These are phyloP conservation scores for Lysandra coridon DNA, from an alignment of 2,888 invertebrate species.

Conservation along the genomic window DNA sequence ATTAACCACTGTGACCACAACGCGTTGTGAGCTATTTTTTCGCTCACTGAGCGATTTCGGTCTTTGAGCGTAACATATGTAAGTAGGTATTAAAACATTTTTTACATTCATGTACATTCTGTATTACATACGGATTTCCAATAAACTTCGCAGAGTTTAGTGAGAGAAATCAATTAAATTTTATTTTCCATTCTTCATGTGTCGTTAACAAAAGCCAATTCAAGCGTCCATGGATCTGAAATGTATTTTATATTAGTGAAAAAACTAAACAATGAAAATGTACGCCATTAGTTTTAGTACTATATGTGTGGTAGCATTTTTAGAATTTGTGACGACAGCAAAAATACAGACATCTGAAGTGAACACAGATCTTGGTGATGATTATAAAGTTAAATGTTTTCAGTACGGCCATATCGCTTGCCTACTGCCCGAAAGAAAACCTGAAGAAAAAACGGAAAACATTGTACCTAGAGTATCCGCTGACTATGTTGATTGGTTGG, in stretches of 20 bases:
- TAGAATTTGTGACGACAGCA: not conserved
- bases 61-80: too few relatives aligned
- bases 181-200: not conserved
- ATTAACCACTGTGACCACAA: too few relatives aligned
- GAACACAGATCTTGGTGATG: not conserved
- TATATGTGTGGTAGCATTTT: not conserved
- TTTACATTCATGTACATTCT: too few relatives aligned
- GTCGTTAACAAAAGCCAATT: not conserved
- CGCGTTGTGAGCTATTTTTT: too few relatives aligned
- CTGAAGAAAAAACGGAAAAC: not conserved
- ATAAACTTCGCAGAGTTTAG: not conserved
- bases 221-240: not conserved
- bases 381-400: not conserved
- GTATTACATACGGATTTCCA: not conserved
- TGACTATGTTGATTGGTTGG: conserved; percentile 43
- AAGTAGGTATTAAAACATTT: too few relatives aligned
- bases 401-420: not conserved
- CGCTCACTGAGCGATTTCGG: too few relatives aligned
- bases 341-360: not conserved
- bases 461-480: conserved; percentile 22
- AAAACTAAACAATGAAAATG: not conserved
- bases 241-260: conserved; percentile 1
- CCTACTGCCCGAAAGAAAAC: not conserved
- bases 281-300: not conserved
- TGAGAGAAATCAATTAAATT: not conserved